Conservation (phyloP, 2,113 vertebrate species). For the Ctenomys sociabilis region DNA sequence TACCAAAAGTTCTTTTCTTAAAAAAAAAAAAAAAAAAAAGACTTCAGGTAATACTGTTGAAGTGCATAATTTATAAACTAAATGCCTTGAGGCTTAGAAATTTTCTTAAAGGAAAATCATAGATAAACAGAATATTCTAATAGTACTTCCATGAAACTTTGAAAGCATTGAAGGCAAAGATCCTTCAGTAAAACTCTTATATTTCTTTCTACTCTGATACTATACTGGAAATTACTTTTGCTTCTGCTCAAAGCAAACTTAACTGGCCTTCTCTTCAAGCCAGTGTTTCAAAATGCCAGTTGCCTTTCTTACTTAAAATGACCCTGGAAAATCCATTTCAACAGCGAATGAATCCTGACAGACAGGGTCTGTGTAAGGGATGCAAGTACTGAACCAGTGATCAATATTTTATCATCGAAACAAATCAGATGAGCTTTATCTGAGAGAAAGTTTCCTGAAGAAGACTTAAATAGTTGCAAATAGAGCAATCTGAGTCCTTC, state of each 20-base stretch:
- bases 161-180: constrained; percentile 56
- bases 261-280: constrained; percentile 5
- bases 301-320: constrained; percentile 62
- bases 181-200: constrained; percentile 29
- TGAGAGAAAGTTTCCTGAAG: not conserved
- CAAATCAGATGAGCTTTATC: not conserved
- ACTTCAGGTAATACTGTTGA: constrained; percentile 14
- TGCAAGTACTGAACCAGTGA: not conserved
- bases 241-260: constrained; percentile 50
- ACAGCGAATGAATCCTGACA: not conserved
- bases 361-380: not conserved
- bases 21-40: constrained; percentile 21
- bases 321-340: constrained; percentile 37
- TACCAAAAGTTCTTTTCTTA: constrained; percentile 47
- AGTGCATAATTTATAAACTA: constrained; percentile 37
- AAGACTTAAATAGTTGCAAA: constrained; percentile 29
- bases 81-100: constrained; percentile 61
- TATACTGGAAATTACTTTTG: constrained; percentile 48
- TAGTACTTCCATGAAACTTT: constrained; percentile 51
- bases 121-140: constrained; percentile 62
- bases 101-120: constrained; percentile 53
- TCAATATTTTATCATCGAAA: not conserved
- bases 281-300: constrained; percentile 47
- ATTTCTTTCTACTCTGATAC: constrained; percentile 63
- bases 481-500: not conserved